Evolutionary conservation across 1,140 invertebrate species (phyloP).

Genomic region (Cotesia typhae): DNA sequence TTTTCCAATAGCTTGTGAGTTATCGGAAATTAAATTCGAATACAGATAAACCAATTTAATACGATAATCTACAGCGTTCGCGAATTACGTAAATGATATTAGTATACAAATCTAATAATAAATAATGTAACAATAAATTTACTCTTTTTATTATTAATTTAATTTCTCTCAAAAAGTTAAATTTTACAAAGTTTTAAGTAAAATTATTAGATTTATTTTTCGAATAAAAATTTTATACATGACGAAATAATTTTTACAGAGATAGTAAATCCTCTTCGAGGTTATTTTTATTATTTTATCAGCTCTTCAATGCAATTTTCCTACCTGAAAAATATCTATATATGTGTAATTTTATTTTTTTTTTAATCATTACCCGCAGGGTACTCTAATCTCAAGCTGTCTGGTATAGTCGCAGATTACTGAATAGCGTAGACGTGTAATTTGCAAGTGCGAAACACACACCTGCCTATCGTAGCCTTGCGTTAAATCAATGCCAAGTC

Average conservation of each 20-base stretch:
- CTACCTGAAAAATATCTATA: too few relatives aligned
- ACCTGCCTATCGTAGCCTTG: conserved; percentile 44
- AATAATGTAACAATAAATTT: not conserved
- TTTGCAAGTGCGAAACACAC: conserved; percentile 46
- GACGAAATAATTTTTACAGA: too few relatives aligned
- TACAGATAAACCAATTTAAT: not conserved
- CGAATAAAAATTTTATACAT: too few relatives aligned
- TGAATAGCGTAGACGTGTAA: conserved; percentile 46
- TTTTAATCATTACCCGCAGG: not conserved
- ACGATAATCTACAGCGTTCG: conserved; percentile 3
- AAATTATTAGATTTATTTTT: too few relatives aligned
- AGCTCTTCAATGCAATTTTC: too few relatives aligned
- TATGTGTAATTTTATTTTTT: too few relatives aligned
- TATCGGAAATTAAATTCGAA: conserved; percentile 17
- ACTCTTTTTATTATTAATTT: too few relatives aligned
- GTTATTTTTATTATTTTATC: too few relatives aligned
- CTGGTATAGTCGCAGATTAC: conserved; percentile 45
- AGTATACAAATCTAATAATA: not conserved
- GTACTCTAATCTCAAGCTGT: not conserved
- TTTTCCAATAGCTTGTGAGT: conserved; percentile 12
- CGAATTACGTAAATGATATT: conserved; percentile 7
- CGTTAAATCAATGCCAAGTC: conserved; percentile 44
- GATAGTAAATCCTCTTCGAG: too few relatives aligned
- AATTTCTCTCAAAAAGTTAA: too few relatives aligned
- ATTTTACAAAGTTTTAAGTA: too few relatives aligned